Evolutionary conservation across 2,888 invertebrate genomes (phyloP).

Genomic region (Aleiodes alternator): DNA sequence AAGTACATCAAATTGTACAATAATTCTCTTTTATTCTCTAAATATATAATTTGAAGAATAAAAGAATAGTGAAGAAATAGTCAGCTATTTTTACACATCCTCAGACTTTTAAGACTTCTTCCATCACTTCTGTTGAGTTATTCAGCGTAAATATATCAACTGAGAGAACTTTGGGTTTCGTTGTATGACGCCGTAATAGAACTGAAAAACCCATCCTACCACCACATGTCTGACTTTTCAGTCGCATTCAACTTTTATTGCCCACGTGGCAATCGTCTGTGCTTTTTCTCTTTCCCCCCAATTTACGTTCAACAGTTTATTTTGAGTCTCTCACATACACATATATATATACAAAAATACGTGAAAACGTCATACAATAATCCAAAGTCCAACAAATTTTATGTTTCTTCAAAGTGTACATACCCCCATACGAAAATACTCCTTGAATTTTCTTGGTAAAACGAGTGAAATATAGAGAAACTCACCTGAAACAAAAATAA

Average conservation of each 20-base stretch:
- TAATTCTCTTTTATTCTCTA: too few relatives aligned
- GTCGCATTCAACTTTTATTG: constrained; percentile 13
- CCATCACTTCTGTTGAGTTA: constrained; percentile 1
- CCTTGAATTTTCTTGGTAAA: neutral
- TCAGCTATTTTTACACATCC: neutral
- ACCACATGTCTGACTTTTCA: constrained; percentile 14
- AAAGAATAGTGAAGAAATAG: too few relatives aligned
- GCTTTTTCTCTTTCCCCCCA: neutral
- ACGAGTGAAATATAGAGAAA: neutral
- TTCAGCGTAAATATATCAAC: constrained; percentile 27
- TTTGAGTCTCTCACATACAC: constrained; percentile 1
- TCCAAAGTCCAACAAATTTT: constrained; percentile 17
- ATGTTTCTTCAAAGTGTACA: constrained; percentile 1
- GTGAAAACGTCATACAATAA: neutral
- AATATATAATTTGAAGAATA: too few relatives aligned
- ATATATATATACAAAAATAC: neutral
- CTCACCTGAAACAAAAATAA: constrained; percentile 1
- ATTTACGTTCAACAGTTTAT: constrained; percentile 18
- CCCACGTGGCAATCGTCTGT: constrained; percentile 28
- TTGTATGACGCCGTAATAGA: constrained; percentile 4
- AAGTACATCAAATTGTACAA: too few relatives aligned
- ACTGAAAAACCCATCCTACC: constrained; percentile 3
- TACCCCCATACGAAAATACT: constrained; percentile 18
- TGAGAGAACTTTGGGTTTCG: neutral
- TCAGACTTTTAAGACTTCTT: neutral